These are phyloP conservation scores for Neoascia interrupta DNA, from an alignment of 2,888 invertebrate genomes.

Conservation along the genomic window DNA sequence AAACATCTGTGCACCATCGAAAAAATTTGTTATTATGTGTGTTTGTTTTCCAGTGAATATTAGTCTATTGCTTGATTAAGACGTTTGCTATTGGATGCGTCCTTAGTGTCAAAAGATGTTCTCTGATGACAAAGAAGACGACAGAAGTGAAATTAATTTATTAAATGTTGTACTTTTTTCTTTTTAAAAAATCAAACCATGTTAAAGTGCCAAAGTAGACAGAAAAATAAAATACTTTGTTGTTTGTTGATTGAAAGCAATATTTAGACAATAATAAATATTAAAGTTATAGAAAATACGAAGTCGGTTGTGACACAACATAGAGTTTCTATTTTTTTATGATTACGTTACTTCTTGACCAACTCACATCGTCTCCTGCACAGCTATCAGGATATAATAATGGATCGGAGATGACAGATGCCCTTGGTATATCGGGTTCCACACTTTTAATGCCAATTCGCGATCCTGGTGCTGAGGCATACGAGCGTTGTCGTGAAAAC, in stretches of 20 bases:
- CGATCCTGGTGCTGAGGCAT: slow-evolving; percentile 78
- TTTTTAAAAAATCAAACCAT: no score
- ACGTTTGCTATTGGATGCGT: background rate
- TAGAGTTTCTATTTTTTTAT: slow-evolving; percentile 76
- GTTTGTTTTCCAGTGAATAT: slow-evolving; percentile 37
- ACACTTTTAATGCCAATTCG: slow-evolving; percentile 76
- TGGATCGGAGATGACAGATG: slow-evolving; percentile 65
- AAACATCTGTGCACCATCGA: slow-evolving; percentile 46
- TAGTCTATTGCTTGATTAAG: slow-evolving; percentile 30
- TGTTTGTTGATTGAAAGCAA: slow-evolving; percentile 25
- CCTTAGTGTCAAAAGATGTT: slow-evolving; percentile 6
- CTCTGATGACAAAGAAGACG: slow-evolving; percentile 13
- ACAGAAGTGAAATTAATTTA: slow-evolving; percentile 25
- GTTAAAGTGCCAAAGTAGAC: slow-evolving; percentile 46
- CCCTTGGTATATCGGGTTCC: slow-evolving; percentile 70
- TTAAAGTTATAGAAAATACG: slow-evolving; percentile 57
- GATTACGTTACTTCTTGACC: slow-evolving; percentile 24
- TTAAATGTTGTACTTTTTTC: no score
- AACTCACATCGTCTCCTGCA: slow-evolving; percentile 64
- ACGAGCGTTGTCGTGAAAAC: slow-evolving; percentile 78
- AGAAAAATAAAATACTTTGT: slow-evolving; percentile 7
- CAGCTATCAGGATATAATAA: slow-evolving; percentile 63
- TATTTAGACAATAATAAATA: slow-evolving; percentile 19
- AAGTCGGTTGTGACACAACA: slow-evolving; percentile 74
- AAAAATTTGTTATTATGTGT: slow-evolving; percentile 42